Conservation (phyloP, 2,797 vertebrate species). For the Enteromius paludinosus region DNA sequence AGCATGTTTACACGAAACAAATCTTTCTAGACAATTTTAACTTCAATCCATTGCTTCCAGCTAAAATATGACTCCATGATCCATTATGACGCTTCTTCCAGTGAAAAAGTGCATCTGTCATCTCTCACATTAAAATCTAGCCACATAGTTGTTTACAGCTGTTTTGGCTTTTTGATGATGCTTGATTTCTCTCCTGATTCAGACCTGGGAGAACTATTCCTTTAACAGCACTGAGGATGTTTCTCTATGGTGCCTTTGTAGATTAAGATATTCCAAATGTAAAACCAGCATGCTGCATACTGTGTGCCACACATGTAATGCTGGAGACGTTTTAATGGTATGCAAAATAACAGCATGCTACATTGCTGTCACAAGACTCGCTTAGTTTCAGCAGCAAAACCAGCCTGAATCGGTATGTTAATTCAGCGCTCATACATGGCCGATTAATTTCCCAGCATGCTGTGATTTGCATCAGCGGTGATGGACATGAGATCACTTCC, state of each 20-base stretch:
- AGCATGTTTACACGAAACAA: background rate
- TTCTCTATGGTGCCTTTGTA: background rate
- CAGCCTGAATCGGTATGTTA: background rate
- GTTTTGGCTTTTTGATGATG: background rate
- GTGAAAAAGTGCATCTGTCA: background rate
- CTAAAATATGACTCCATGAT: background rate
- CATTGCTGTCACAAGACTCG: background rate
- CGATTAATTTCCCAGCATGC: background rate
- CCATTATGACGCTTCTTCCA: background rate
- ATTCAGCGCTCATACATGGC: background rate
- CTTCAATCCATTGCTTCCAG: background rate
- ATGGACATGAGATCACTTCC: conserved; percentile 12
- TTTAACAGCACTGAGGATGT: background rate
- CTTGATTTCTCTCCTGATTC: background rate
- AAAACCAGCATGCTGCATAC: background rate
- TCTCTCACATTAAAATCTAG: background rate
- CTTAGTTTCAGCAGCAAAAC: background rate
- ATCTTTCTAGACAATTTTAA: background rate
- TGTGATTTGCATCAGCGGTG: conserved; percentile 14
- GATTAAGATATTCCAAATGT: background rate
- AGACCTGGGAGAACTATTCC: background rate
- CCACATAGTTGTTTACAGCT: background rate
- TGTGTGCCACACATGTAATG: background rate
- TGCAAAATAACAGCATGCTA: background rate
- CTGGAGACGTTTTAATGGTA: background rate